Evolutionary conservation across 1,140 invertebrate genomes (phyloP), one percentile per base, ranked within the genome.

Genomic region (Galleria mellonella): DNA sequence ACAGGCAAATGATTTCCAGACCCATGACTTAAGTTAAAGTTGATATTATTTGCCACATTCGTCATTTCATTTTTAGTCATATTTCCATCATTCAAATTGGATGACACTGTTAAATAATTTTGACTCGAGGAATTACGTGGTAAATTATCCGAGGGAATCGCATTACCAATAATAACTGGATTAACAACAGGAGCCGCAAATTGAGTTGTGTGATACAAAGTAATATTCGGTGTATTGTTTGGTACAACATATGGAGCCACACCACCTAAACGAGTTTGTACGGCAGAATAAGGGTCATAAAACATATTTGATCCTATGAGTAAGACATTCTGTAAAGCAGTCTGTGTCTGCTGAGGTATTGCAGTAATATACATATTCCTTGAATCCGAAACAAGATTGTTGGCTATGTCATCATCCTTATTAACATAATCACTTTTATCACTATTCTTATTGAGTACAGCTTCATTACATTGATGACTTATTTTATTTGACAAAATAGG

Each of bases 221-320:
- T 42, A 39, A 72, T 47, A 49, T 66, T 71, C 28, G 64, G 62
- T 10, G 50, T 38, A 29, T 49, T 51, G 47, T 67, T 73, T 9
- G 61, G 15, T 12, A 62, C 14, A 5, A 68, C 40, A 43, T 50
- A 63, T 15, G 55, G 14, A 37, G 45, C 32, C 8, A 47, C 9
- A 30, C 4, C 36, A 10, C 13, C 32, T 14, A 50, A 35, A 27
- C 28, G 51, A 42, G 43, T 28, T 45, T 56, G 47, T 14, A 64
- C 40, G 7, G 56, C 44, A 9, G 44, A 14, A 32, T 49, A 59
- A 10, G 61, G 55, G 40, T 72, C 53, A 13, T 71, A 74, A 10
- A 64, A 51, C 9, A 68, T 15, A 17, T 76, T 60, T 11, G 56
- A 56, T 0, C 60, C 55, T n/a, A 79, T 50, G 17, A 76, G 33